Conservation (phyloP, 1,140 invertebrate species). For the Calosoma granatense region DNA sequence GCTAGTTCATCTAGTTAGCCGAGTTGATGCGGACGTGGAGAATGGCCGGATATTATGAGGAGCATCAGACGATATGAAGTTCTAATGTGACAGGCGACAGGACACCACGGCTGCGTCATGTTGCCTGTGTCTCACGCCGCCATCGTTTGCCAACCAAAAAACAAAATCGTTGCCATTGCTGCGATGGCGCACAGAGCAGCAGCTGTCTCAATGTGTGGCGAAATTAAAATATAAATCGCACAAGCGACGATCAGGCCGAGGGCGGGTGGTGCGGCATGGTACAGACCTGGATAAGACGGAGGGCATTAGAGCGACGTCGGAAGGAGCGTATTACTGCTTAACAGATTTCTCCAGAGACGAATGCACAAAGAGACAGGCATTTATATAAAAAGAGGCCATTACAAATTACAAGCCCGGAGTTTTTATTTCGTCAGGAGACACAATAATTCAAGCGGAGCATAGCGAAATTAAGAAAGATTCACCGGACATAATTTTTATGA, state of each 20-base stretch:
- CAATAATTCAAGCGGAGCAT: background rate
- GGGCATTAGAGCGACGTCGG: background rate
- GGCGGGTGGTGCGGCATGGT: too few species aligned
- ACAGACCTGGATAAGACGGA: background rate
- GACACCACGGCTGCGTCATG: background rate
- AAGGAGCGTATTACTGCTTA: constrained; percentile 3
- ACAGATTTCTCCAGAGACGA: constrained; percentile 6
- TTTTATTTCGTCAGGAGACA: background rate
- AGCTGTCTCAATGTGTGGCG: background rate
- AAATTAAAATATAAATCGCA: constrained; percentile 8
- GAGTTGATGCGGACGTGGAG: too few species aligned
- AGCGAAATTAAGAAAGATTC: background rate
- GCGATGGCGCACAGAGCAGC: too few species aligned
- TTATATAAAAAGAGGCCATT: constrained; percentile 7
- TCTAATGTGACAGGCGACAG: background rate
- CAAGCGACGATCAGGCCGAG: background rate
- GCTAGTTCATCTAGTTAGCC: too few species aligned
- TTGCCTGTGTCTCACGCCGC: background rate
- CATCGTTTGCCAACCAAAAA: background rate
- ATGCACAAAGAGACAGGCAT: constrained; percentile 6
- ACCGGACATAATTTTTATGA: background rate
- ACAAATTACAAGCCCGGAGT: background rate
- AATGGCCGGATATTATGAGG: too few species aligned
- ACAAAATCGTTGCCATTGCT: background rate
- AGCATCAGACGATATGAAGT: background rate